Conservation (phyloP, 2,113 vertebrate genomes). For the Amazona vittata region DNA sequence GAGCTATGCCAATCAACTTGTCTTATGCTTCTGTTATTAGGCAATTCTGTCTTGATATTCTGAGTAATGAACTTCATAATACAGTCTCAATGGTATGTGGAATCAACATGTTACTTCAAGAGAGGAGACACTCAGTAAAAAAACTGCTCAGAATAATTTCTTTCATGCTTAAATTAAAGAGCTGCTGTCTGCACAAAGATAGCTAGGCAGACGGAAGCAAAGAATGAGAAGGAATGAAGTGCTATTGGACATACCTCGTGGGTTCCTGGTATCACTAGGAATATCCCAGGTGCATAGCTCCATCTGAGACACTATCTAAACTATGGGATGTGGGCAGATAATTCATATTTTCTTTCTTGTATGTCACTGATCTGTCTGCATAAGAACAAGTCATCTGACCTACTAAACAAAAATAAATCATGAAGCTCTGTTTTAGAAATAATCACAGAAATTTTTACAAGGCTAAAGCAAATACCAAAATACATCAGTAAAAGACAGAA, state of each 20-base stretch:
- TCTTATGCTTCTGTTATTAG: constrained; percentile 55
- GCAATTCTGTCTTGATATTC: constrained; percentile 33
- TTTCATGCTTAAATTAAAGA: constrained; percentile 9
- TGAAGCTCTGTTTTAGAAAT: background rate
- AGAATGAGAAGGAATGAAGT: background rate
- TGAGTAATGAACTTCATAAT: constrained; percentile 27
- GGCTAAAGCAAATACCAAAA: background rate
- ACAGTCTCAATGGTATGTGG: background rate
- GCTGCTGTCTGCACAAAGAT: background rate
- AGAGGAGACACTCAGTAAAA: background rate
- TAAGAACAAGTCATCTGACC: background rate
- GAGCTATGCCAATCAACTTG: constrained; percentile 54
- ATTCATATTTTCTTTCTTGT: constrained; percentile 10
- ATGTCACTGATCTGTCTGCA: background rate
- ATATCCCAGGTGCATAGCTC: background rate
- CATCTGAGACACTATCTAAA: constrained; percentile 10
- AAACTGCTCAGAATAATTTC: constrained; percentile 19
- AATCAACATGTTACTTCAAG: constrained; percentile 27
- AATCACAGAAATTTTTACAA: background rate
- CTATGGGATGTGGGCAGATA: background rate
- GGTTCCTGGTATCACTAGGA: background rate
- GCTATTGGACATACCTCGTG: background rate
- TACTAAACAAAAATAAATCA: constrained; percentile 2
- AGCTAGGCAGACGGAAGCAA: background rate
- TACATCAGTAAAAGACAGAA: background rate